Conservation (phyloP, 2,888 invertebrate genomes). For the Drosophila borealis region DNA sequence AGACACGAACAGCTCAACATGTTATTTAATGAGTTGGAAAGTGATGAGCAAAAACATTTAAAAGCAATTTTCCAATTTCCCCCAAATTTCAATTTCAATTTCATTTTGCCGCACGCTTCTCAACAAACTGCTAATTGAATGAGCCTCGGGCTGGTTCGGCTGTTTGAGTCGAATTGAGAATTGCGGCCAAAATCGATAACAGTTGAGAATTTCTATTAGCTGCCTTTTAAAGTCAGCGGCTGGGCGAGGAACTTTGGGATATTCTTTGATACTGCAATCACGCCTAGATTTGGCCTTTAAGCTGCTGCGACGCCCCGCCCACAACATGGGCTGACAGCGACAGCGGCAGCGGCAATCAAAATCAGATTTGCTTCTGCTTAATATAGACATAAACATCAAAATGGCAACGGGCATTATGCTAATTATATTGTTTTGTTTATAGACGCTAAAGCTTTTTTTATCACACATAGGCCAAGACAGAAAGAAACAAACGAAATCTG, state of each 20-base stretch:
- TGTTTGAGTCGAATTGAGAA: slow-evolving; percentile 7
- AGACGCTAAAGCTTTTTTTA: slow-evolving; percentile 31
- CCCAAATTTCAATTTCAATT: slow-evolving; percentile 26
- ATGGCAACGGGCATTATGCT: slow-evolving; percentile 51
- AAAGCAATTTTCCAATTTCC: slow-evolving; percentile 39
- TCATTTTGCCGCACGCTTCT: slow-evolving; percentile 11
- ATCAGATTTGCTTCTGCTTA: slow-evolving; percentile 43
- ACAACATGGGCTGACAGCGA: neutral
- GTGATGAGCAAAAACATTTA: slow-evolving; percentile 42
- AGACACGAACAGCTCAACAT: slow-evolving; percentile 9
- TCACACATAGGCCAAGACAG: slow-evolving; percentile 14
- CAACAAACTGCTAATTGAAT: slow-evolving; percentile 47
- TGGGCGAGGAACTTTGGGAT: neutral
- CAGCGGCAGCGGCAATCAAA: slow-evolving; percentile 43
- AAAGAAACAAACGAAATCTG: neutral
- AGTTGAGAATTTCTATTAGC: neutral
- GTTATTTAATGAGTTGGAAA: slow-evolving; percentile 49
- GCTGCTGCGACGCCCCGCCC: slow-evolving; percentile 13
- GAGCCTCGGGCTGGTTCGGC: slow-evolving; percentile 15
- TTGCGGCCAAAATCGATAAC: slow-evolving; percentile 24
- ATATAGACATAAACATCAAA: slow-evolving; percentile 39
- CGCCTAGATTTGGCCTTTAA: slow-evolving; percentile 15
- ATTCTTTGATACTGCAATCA: slow-evolving; percentile 4
- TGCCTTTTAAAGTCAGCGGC: slow-evolving; percentile 1
- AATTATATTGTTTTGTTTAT: slow-evolving; percentile 62